A percentile compares a stretch with the other conserved stretches of the same genome.
phyloP scores from a whole-genome alignment of 2,888 invertebrate species.

The Macrostomum cliftonense region DNA sequence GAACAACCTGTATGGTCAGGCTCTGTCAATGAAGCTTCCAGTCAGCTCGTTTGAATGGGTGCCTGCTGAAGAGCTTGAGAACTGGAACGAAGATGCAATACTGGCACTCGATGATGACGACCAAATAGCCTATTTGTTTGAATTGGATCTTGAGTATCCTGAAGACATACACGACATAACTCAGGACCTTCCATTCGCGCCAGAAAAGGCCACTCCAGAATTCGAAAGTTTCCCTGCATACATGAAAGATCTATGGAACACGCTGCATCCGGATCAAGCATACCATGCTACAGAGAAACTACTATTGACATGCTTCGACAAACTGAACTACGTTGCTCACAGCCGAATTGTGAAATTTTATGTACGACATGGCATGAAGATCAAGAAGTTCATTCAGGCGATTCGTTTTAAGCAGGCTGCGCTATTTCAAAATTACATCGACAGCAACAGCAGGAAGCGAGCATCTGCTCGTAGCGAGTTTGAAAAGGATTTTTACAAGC shows the following conservation, averaged over 20 bases:
- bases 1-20: constrained; percentile 21
- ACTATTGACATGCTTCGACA: constrained; percentile 15
- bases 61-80: constrained; percentile 18
- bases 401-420: constrained; percentile 20
- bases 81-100: background rate
- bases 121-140: constrained; percentile 25
- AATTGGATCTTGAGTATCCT: constrained; percentile 38
- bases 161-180: constrained; percentile 25
- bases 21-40: constrained; percentile 21
- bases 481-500: constrained; percentile 28
- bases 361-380: constrained; percentile 15
- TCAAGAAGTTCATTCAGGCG: constrained; percentile 20
- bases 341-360: constrained; percentile 25
- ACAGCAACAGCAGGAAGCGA: constrained; percentile 18
- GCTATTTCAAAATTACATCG: constrained; percentile 29
- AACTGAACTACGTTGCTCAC: constrained; percentile 23
- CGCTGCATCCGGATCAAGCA: background rate
- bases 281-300: constrained; percentile 15
- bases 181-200: constrained; percentile 22
- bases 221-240: background rate
- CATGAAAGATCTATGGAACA: background rate
- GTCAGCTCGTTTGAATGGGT: constrained; percentile 18
- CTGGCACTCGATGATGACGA: background rate
- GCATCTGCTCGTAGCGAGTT: constrained; percentile 23
- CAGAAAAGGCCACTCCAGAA: constrained; percentile 12